Conservation (phyloP, 1,140 invertebrate genomes). For the Aporrectodea caliginosa region DNA sequence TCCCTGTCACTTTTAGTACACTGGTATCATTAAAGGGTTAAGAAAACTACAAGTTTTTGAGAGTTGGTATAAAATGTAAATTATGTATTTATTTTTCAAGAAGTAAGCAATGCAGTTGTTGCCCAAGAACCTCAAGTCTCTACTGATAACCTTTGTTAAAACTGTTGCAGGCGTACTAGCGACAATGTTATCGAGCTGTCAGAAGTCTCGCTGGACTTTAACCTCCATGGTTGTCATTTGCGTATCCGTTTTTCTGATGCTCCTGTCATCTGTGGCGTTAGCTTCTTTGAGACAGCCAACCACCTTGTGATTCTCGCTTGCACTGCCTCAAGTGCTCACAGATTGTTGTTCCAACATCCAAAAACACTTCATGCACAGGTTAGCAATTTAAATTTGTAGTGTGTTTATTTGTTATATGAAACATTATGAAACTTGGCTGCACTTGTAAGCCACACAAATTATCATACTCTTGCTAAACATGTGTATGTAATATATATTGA, state of each 20-base stretch:
- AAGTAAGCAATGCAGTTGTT: too few relatives aligned
- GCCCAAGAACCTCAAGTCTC: too few relatives aligned
- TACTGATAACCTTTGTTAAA: too few relatives aligned
- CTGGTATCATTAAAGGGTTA: background rate
- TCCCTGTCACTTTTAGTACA: background rate
- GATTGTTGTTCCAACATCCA: background rate
- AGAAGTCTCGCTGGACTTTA: background rate
- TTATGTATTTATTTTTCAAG: background rate
- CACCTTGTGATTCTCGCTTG: background rate
- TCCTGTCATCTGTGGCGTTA: background rate
- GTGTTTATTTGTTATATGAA: background rate
- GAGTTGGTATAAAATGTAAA: background rate
- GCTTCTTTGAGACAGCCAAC: background rate
- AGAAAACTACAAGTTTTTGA: background rate
- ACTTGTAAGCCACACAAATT: too few relatives aligned
- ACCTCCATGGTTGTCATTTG: background rate
- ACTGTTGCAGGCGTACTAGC: background rate
- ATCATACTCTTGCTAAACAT: background rate
- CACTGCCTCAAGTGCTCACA: background rate
- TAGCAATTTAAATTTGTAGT: too few relatives aligned
- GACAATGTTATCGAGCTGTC: background rate
- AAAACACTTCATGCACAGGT: background rate
- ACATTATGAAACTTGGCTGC: too few relatives aligned
- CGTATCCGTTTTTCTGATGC: background rate
- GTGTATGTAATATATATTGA: background rate